phyloP scores from a whole-genome alignment of 2,797 vertebrate species.

The Rhynchotus rufescens region DNA sequence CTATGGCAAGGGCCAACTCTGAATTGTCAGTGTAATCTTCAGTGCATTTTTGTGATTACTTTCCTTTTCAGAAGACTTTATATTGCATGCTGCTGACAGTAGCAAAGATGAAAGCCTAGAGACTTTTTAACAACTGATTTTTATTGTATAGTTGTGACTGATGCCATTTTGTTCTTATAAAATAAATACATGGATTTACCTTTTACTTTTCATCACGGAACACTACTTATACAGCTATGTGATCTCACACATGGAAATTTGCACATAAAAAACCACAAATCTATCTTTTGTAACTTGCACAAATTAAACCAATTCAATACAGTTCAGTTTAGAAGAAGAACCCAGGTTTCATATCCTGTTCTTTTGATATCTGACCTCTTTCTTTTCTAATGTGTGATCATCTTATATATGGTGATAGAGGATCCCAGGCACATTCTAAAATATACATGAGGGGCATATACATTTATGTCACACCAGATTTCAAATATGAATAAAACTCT shows the following conservation, averaged over 20 bases:
- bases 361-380: not conserved
- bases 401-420: not conserved
- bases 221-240: not conserved
- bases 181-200: not conserved
- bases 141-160: not conserved
- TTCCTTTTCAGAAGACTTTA: not conserved
- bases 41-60: not conserved
- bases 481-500: not conserved
- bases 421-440: not conserved
- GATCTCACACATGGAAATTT: not conserved
- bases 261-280: not conserved
- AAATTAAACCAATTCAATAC: not conserved
- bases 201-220: not conserved
- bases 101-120: not conserved
- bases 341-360: not conserved
- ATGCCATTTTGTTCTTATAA: not conserved
- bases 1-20: not conserved
- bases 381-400: not conserved
- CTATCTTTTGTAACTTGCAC: not conserved
- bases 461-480: not conserved
- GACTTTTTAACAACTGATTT: not conserved
- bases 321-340: not conserved
- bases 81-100: not conserved
- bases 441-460: not conserved
- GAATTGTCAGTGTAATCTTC: slow-evolving; percentile 11